A percentile compares a stretch with the other conserved stretches of the same genome.
Conservation (phyloP, 1,140 invertebrate genomes). For the Macrocentrus cingulum region DNA sequence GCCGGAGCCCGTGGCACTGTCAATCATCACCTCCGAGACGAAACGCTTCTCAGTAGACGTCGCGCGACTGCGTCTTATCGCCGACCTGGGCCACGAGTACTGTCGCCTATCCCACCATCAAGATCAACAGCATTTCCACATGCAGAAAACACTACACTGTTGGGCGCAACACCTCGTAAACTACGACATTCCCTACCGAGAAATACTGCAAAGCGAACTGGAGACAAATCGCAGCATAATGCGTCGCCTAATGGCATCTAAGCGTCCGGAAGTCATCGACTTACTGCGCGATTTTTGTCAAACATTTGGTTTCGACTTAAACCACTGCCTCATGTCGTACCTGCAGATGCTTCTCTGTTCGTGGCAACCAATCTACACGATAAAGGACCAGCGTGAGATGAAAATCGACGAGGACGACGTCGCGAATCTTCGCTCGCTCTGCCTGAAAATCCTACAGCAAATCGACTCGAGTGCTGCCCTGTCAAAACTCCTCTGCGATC, state of each 20-base stretch:
- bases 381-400: slow-evolving; percentile 32
- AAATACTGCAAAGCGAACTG: slow-evolving; percentile 40
- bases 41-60: slow-evolving; percentile 36
- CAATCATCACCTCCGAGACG: slow-evolving; percentile 30
- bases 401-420: slow-evolving; percentile 38
- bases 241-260: slow-evolving; percentile 38
- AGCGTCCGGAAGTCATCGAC: slow-evolving; percentile 35
- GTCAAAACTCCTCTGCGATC: slow-evolving; percentile 28
- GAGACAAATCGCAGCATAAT: slow-evolving; percentile 41
- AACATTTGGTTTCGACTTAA: slow-evolving; percentile 44
- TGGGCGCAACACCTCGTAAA: slow-evolving; percentile 40
- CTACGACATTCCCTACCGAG: slow-evolving; percentile 42
- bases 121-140: slow-evolving; percentile 27
- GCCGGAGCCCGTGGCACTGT: slow-evolving; percentile 30
- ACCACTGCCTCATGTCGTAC: slow-evolving; percentile 49
- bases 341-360: slow-evolving; percentile 43
- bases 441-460: slow-evolving; percentile 40
- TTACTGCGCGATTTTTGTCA: slow-evolving; percentile 46
- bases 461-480: slow-evolving; percentile 35
- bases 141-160: slow-evolving; percentile 35
- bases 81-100: slow-evolving; percentile 43
- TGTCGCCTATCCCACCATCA: slow-evolving; percentile 35
- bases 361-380: slow-evolving; percentile 45
- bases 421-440: slow-evolving; percentile 38
- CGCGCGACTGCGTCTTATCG: slow-evolving; percentile 34